These are phyloP conservation scores for Ormyrus pomaceus DNA, from an alignment of 2,888 invertebrate genomes.

Conservation along the genomic window DNA sequence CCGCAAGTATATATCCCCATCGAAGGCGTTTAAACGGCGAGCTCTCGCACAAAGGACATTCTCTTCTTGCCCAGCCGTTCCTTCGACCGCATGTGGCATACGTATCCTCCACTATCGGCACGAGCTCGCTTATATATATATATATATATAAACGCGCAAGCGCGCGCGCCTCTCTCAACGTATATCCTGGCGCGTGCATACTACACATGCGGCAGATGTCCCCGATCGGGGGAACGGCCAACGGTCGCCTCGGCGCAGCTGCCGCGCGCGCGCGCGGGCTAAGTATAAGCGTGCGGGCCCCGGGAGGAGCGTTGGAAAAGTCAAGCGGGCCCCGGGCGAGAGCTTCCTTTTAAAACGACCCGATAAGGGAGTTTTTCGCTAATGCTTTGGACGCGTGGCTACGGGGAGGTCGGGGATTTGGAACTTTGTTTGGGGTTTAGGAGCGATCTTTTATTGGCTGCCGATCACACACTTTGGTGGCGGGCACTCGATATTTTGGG, in stretches of 20 bases:
- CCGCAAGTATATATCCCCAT: no score
- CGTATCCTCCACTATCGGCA: no score
- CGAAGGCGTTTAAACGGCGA: no score
- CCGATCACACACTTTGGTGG: neutral
- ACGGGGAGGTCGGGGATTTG: neutral
- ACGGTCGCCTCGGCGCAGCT: conserved; percentile 47
- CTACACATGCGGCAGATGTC: conserved; percentile 31
- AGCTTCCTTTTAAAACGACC: conserved; percentile 31
- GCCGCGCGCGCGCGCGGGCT: neutral
- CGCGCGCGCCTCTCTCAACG: neutral
- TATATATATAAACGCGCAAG: neutral
- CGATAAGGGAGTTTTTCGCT: neutral
- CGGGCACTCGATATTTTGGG: no score
- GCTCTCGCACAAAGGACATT: no score
- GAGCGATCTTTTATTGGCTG: neutral
- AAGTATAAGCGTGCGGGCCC: neutral
- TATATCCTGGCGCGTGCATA: neutral
- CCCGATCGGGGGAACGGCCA: conserved; percentile 29
- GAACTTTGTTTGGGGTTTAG: neutral
- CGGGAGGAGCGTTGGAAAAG: conserved; percentile 10
- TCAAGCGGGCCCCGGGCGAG: neutral
- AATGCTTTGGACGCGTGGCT: neutral
- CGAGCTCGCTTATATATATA: neutral
- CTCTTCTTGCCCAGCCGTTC: no score
- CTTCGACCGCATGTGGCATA: no score